These are phyloP conservation scores for Cacoxenus indagator DNA, from an alignment of 2,888 invertebrate species.

Conservation along the genomic window DNA sequence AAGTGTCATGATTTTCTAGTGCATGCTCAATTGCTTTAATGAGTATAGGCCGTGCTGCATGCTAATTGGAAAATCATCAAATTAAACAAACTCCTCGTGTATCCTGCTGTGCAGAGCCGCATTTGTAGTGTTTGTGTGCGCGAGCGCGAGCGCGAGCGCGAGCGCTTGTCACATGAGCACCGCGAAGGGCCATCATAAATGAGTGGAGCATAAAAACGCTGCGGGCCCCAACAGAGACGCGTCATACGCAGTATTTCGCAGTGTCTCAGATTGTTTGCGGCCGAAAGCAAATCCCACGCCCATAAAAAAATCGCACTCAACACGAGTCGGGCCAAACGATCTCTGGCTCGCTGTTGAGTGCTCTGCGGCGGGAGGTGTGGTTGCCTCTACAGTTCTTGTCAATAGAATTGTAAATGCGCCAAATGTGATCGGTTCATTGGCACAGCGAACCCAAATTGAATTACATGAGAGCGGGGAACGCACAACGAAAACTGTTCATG, in stretches of 20 bases:
- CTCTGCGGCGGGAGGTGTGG: background rate
- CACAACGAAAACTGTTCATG: conserved; percentile 57
- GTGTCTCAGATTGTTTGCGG: conserved; percentile 25
- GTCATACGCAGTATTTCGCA: background rate
- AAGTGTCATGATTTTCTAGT: background rate
- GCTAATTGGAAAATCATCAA: conserved; percentile 6
- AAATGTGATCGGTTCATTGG: conserved; percentile 39
- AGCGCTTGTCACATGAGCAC: background rate
- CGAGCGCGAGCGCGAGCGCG: background rate
- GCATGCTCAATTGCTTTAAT: background rate
- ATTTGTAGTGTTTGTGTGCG: no score
- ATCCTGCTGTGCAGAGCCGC: conserved; percentile 11
- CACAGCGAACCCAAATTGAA: conserved; percentile 44
- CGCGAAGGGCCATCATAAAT: background rate
- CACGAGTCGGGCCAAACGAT: conserved; percentile 9
- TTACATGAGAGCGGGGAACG: conserved; percentile 61
- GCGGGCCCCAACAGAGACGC: no score
- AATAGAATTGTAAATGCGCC: conserved; percentile 55
- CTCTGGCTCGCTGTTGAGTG: background rate
- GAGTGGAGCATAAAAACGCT: no score
- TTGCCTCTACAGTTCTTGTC: conserved; percentile 32
- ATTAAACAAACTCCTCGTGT: background rate
- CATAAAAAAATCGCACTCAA: conserved; percentile 43
- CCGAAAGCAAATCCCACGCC: conserved; percentile 57
- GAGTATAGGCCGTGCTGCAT: background rate